A percentile compares a stretch with the other conserved stretches of the same genome.
Conservation (phyloP, 2,797 vertebrate genomes). For the Lagorchestes hirsutus region DNA sequence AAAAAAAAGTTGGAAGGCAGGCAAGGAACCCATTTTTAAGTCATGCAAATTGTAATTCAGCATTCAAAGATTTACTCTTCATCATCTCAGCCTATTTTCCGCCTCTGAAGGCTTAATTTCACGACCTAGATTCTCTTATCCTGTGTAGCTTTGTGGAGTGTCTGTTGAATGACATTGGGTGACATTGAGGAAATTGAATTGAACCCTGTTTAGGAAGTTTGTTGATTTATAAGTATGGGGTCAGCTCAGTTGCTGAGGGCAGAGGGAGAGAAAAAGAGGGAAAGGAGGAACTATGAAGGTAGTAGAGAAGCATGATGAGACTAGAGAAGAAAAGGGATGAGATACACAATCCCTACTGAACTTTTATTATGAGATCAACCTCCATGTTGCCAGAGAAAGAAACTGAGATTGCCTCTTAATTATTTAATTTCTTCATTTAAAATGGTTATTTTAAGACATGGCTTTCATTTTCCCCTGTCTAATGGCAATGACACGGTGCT, state of each 20-base stretch:
- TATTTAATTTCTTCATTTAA: conserved; percentile 1
- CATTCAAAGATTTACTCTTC: conserved; percentile 13
- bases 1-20: conserved; percentile 17
- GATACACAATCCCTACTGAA: neutral
- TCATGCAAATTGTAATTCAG: conserved; percentile 20
- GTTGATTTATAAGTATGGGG: conserved; percentile 28
- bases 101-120: neutral
- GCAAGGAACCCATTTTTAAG: conserved; percentile 45
- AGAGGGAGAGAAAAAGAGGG: neutral
- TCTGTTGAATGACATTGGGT: conserved; percentile 29
- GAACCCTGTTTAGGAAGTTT: conserved; percentile 9
- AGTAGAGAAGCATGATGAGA: neutral
- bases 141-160: neutral
- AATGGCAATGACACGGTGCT: neutral
- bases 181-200: conserved; percentile 32
- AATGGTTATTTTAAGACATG: neutral
- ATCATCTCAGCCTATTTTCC: conserved; percentile 11
- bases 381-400: neutral
- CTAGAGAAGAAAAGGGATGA: neutral
- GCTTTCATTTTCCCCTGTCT: neutral
- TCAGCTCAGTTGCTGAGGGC: conserved; percentile 19
- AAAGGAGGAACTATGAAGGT: neutral
- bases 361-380: neutral
- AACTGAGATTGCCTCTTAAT: neutral
- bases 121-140: conserved; percentile 18